phyloP scores from a whole-genome alignment of 2,888 invertebrate genomes.

The Corbicula japonica region DNA sequence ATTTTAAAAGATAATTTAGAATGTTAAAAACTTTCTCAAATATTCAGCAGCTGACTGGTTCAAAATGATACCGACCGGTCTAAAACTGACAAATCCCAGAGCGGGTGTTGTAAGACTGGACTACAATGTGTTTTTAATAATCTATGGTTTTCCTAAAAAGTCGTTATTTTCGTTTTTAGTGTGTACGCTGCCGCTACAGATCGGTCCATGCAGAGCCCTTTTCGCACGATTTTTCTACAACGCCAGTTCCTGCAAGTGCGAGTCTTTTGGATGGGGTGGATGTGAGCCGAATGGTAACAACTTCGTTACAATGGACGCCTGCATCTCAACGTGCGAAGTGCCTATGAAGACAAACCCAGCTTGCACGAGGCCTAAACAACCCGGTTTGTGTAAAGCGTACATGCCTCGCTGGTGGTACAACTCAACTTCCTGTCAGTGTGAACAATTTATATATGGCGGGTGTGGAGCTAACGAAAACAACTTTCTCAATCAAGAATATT shows the following conservation, averaged over 20 bases:
- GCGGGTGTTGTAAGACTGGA: too few relatives aligned
- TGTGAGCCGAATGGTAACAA: neutral
- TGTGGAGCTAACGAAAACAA: conserved; percentile 4
- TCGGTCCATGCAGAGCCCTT: neutral
- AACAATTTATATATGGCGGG: neutral
- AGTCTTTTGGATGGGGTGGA: neutral
- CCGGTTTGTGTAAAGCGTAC: neutral
- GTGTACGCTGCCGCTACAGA: neutral
- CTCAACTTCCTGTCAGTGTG: neutral
- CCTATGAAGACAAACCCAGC: too few relatives aligned
- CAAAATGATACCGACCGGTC: too few relatives aligned
- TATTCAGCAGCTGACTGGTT: too few relatives aligned
- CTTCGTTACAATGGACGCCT: neutral
- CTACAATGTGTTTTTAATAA: too few relatives aligned
- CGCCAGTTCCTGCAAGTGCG: neutral
- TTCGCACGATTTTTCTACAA: neutral
- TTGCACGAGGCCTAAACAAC: neutral
- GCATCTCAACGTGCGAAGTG: neutral
- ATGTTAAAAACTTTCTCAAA: too few relatives aligned
- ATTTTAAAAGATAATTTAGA: too few relatives aligned
- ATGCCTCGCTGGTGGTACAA: neutral
- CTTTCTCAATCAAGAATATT: conserved; percentile 2
- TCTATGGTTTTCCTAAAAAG: too few relatives aligned
- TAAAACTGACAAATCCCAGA: too few relatives aligned
- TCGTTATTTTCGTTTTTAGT: too few relatives aligned